Percentiles rank a stretch among this genome's conserved stretches.
These are phyloP conservation scores for Paramisgurnus dabryanus DNA, from an alignment of 2,113 vertebrate genomes.

Conservation along the genomic window DNA sequence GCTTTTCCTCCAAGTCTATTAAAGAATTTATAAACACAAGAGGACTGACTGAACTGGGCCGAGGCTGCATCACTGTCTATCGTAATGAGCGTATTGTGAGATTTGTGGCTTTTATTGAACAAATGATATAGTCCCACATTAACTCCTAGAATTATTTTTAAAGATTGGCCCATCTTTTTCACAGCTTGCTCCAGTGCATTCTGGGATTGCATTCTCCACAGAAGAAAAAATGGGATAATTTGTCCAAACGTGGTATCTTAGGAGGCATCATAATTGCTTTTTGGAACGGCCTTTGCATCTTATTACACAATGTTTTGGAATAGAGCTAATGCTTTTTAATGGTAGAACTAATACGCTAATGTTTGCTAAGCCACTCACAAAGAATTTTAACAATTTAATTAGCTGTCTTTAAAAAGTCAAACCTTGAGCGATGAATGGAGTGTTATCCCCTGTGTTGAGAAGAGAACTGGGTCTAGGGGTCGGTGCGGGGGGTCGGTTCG, in stretches of 20 bases:
- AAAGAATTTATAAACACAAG: constrained; percentile 50
- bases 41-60: background rate
- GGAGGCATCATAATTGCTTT: too few relatives aligned
- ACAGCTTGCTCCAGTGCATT: too few relatives aligned
- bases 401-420: background rate
- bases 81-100: constrained; percentile 6
- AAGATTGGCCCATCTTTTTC: too few relatives aligned
- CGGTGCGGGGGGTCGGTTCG: constrained; percentile 75
- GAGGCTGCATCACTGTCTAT: background rate
- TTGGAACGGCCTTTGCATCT: too few relatives aligned
- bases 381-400: too few relatives aligned
- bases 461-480: constrained; percentile 70
- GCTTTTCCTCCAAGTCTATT: constrained; percentile 36
- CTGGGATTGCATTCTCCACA: too few relatives aligned
- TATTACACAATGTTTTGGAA: too few relatives aligned
- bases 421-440: constrained; percentile 75
- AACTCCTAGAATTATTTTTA: background rate
- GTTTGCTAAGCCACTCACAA: too few relatives aligned
- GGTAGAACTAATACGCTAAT: too few relatives aligned
- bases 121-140: background rate
- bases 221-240: too few relatives aligned
- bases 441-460: constrained; percentile 57
- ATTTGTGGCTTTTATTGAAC: background rate
- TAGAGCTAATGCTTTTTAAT: too few relatives aligned
- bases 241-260: too few relatives aligned